Evolutionary conservation across 1,140 invertebrate species (phyloP).

Genomic region (Hylaeus volcanicus): DNA sequence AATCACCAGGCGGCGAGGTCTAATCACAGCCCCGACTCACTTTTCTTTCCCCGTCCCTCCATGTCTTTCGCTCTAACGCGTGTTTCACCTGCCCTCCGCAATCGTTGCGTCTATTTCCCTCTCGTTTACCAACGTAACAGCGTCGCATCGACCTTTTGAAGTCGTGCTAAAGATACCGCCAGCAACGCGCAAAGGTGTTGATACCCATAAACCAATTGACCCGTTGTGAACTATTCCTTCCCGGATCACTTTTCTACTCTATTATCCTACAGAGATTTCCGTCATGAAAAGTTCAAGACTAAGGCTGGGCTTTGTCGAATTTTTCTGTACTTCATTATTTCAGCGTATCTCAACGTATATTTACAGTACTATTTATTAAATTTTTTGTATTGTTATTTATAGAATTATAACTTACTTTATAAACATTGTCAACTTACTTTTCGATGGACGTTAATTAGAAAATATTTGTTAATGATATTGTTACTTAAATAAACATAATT

Average conservation of each 20-base stretch:
- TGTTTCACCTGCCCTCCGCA: not conserved
- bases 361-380: too few relatives aligned
- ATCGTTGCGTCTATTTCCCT: conserved; percentile 32
- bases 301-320: too few relatives aligned
- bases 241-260: conserved; percentile 36
- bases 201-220: conserved; percentile 29
- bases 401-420: too few relatives aligned
- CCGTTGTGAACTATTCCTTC: conserved; percentile 20
- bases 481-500: too few relatives aligned
- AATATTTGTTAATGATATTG: too few relatives aligned
- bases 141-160: conserved; percentile 33
- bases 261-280: conserved; percentile 5
- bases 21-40: conserved; percentile 69
- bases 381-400: too few relatives aligned
- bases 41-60: conserved; percentile 31
- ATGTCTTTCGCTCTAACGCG: conserved; percentile 34
- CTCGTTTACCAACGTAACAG: conserved; percentile 15
- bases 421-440: too few relatives aligned
- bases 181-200: conserved; percentile 31
- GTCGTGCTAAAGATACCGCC: conserved; percentile 44
- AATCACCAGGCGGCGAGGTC: conserved; percentile 74
- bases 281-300: not conserved
- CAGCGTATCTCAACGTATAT: too few relatives aligned
- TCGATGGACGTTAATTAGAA: too few relatives aligned
- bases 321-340: too few relatives aligned